A percentile compares a stretch with the other conserved stretches of the same genome.
These are phyloP conservation scores for Peucedramus taeniatus DNA, from an alignment of 2,113 vertebrate species.

Conservation along the genomic window DNA sequence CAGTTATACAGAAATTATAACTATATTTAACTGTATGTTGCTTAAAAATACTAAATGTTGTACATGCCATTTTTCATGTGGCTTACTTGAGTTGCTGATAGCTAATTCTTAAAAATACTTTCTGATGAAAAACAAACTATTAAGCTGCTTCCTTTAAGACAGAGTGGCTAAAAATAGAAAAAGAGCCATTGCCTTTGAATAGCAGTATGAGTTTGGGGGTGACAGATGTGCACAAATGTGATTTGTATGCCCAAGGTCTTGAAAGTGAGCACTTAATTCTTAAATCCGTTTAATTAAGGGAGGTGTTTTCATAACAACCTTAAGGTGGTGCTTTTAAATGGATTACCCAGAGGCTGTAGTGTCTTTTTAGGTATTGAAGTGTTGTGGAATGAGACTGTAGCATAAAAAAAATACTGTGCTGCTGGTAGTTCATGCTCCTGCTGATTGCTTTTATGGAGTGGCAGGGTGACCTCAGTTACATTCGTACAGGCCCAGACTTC, in stretches of 20 bases:
- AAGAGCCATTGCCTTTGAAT: neutral
- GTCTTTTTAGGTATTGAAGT: neutral
- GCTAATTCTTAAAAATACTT: neutral
- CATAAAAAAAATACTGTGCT: neutral
- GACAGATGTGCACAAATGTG: neutral
- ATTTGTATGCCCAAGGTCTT: neutral
- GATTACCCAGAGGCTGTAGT: neutral
- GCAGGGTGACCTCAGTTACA: fast-evolving
- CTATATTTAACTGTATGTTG: neutral
- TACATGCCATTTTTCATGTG: fast-evolving
- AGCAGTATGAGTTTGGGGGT: neutral
- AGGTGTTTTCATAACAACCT: neutral
- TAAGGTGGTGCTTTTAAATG: neutral
- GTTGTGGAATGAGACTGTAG: neutral
- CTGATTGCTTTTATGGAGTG: fast-evolving
- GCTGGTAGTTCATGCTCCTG: neutral
- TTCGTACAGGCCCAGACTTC: neutral
- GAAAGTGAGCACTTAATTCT: neutral
- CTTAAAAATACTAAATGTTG: neutral
- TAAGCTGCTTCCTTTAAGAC: neutral
- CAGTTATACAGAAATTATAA: neutral
- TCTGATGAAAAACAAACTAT: neutral
- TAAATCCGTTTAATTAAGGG: neutral
- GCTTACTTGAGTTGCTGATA: neutral
- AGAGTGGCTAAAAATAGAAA: neutral